phyloP scores from a whole-genome alignment of 2,113 vertebrate species.

The Ophthalmotilapia sp. region DNA sequence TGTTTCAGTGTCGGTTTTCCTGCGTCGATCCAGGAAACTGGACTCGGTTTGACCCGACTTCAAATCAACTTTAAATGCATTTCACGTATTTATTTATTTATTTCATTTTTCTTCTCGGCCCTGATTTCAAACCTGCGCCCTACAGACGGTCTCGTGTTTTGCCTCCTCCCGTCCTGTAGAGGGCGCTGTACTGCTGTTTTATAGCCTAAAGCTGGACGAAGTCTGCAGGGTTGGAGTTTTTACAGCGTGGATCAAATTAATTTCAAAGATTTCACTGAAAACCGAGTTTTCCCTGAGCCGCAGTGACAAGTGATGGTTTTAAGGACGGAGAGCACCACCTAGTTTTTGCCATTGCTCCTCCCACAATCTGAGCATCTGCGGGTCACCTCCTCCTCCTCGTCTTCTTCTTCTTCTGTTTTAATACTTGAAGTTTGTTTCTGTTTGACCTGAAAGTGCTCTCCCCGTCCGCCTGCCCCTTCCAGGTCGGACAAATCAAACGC shows the following conservation, averaged over 20 bases:
- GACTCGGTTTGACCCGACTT: background rate
- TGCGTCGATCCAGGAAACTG: background rate
- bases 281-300: accelerated
- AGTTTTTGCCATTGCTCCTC: background rate
- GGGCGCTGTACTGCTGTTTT: background rate
- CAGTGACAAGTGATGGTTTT: background rate
- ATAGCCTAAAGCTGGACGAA: background rate
- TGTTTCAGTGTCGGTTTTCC: background rate
- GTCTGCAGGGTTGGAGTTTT: background rate
- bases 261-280: background rate
- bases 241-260: background rate
- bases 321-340: background rate
- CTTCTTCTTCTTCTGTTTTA: background rate
- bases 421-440: background rate
- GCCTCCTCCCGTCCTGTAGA: background rate
- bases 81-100: background rate
- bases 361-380: background rate
- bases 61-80: background rate
- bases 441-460: background rate
- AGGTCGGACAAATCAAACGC: background rate
- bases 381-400: background rate
- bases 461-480: background rate
- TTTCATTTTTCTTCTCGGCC: background rate
- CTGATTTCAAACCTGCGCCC: background rate
- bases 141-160: background rate